These are phyloP conservation scores for Tetragnatha montana DNA, from an alignment of 2,888 invertebrate species.

Conservation along the genomic window DNA sequence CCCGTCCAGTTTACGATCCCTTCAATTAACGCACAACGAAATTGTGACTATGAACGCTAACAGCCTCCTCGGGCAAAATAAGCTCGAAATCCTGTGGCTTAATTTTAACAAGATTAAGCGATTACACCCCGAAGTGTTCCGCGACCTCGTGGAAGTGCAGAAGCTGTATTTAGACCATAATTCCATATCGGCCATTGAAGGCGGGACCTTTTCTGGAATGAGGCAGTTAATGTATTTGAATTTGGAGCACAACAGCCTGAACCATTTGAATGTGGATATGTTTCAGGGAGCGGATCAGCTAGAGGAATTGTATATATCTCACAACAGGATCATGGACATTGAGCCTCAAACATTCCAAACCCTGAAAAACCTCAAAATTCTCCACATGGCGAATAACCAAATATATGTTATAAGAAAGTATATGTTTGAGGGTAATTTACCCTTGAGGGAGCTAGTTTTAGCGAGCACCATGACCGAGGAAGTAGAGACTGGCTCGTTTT, in stretches of 20 bases:
- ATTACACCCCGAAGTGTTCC: conserved; percentile 85
- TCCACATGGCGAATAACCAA: conserved; percentile 74
- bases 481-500: conserved; percentile 85
- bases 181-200: conserved; percentile 85
- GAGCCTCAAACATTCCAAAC: conserved; percentile 71
- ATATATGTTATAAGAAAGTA: conserved; percentile 73
- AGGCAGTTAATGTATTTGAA: conserved; percentile 77
- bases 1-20: conserved; percentile 74
- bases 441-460: conserved; percentile 84
- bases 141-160: conserved; percentile 86
- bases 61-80: conserved; percentile 84
- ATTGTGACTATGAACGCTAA: conserved; percentile 86
- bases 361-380: conserved; percentile 66
- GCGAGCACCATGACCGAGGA: conserved; percentile 85
- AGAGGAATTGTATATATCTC: conserved; percentile 68
- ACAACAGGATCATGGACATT: conserved; percentile 69
- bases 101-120: conserved; percentile 86
- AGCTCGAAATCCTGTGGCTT: conserved; percentile 91
- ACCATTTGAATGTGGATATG: conserved; percentile 72
- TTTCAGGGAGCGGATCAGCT: conserved; percentile 73
- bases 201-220: conserved; percentile 87
- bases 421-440: conserved; percentile 81
- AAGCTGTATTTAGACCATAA: conserved; percentile 89
- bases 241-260: conserved; percentile 74
- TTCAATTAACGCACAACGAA: conserved; percentile 86